Evolutionary conservation across 2,888 invertebrate genomes (phyloP).

Genomic region (Clunio marinus): DNA sequence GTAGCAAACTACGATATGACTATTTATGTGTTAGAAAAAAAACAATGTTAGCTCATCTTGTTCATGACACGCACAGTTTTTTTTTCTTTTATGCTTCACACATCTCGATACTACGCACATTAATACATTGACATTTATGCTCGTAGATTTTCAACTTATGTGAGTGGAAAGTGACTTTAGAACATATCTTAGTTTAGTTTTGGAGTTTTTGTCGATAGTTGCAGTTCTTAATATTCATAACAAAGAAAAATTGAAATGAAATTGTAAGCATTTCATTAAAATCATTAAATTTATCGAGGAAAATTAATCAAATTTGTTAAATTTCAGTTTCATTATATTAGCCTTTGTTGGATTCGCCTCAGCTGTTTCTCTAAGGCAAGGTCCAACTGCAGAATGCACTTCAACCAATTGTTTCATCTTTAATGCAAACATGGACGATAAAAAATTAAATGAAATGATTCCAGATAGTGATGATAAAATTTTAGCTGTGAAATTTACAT

Average conservation of each 20-base stretch:
- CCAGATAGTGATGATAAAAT: not conserved
- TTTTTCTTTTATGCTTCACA: not conserved
- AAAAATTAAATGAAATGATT: not conserved
- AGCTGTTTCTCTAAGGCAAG: not conserved
- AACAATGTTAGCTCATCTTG: not conserved
- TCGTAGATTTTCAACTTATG: not conserved
- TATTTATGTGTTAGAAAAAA: too few relatives aligned
- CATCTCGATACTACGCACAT: constrained; percentile 29
- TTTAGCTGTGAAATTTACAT: constrained; percentile 12
- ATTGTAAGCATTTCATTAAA: constrained; percentile 13
- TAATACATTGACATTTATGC: constrained; percentile 9
- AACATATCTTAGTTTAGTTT: not conserved
- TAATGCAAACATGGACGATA: constrained; percentile 19
- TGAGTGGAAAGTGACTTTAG: not conserved
- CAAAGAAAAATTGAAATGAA: constrained; percentile 24
- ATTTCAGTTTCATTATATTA: too few relatives aligned
- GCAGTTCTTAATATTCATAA: constrained; percentile 3
- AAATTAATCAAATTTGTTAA: not conserved
- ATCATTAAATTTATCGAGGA: not conserved
- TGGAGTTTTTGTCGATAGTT: constrained; percentile 4
- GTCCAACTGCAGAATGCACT: constrained; percentile 4
- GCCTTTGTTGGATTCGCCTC: too few relatives aligned
- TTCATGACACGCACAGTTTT: constrained; percentile 28
- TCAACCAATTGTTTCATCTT: constrained; percentile 24
- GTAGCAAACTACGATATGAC: not conserved